A percentile compares a stretch with the other conserved stretches of the same genome.
Evolutionary conservation across 2,113 vertebrate genomes (phyloP).

Genomic region (Myxocyprinus asiaticus): DNA sequence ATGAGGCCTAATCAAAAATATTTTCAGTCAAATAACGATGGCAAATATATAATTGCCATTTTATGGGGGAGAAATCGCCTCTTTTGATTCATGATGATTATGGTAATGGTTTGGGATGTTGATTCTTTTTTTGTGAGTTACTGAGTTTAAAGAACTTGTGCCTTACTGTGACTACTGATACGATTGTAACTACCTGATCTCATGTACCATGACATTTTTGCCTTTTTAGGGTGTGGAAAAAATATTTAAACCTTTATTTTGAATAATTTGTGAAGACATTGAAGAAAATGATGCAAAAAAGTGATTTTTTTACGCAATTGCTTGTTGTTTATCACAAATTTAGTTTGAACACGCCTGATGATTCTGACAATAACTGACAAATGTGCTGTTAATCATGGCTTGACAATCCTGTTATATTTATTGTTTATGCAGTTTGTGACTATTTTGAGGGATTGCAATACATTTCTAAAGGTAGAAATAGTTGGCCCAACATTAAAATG

Average conservation of each 20-base stretch:
- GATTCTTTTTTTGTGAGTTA: not conserved
- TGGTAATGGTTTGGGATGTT: too few relatives aligned
- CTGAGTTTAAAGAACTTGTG: constrained; percentile 30
- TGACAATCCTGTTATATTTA: not conserved
- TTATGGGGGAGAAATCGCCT: not conserved
- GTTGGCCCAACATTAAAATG: not conserved
- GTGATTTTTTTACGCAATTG: too few relatives aligned
- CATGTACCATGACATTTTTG: too few relatives aligned
- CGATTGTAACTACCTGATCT: not conserved
- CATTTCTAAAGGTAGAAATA: not conserved
- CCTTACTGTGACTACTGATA: constrained; percentile 36
- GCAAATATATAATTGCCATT: not conserved
- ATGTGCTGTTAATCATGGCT: not conserved
- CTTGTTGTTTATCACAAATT: not conserved
- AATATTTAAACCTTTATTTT: not conserved
- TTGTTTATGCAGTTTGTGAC: constrained; percentile 21
- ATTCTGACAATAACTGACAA: constrained; percentile 23
- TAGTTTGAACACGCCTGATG: constrained; percentile 38
- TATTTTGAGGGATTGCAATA: constrained; percentile 2
- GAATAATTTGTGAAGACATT: not conserved
- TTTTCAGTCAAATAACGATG: not conserved
- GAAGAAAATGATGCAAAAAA: not conserved
- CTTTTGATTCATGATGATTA: not conserved
- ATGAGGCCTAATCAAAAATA: not conserved
- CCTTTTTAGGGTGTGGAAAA: not conserved